phyloP scores from a whole-genome alignment of 2,113 vertebrate genomes.

The Rafetus swinhoei region DNA sequence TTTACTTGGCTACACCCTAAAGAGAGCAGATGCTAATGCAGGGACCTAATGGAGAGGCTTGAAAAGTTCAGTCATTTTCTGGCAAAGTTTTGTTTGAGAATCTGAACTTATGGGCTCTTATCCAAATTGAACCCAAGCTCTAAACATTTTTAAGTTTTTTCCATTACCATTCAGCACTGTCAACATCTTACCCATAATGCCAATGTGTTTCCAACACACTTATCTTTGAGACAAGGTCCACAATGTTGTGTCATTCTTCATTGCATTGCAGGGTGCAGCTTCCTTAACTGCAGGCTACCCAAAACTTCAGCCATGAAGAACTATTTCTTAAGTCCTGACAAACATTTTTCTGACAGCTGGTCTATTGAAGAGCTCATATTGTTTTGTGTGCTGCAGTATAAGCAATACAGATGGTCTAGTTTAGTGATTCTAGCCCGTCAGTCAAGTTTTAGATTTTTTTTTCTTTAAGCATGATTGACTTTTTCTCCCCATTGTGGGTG shows the following conservation, averaged over 20 bases:
- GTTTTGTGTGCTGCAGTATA: constrained; percentile 55
- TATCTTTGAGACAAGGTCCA: background rate
- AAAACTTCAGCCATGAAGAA: constrained; percentile 19
- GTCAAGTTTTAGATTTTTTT: constrained; percentile 56
- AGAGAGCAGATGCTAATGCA: fast-evolving
- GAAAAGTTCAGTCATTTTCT: background rate
- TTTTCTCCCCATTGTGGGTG: constrained; percentile 5
- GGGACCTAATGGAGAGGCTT: background rate
- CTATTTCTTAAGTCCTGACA: constrained; percentile 29
- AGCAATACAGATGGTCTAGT: constrained; percentile 61
- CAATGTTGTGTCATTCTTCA: background rate
- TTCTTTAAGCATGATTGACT: constrained; percentile 43
- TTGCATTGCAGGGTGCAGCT: background rate
- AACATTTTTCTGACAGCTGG: constrained; percentile 59
- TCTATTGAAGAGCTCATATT: constrained; percentile 53
- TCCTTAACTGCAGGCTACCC: background rate
- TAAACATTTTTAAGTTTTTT: background rate
- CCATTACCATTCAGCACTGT: background rate
- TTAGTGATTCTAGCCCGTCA: constrained; percentile 56
- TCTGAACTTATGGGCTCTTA: background rate
- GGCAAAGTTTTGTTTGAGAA: background rate
- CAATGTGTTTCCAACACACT: background rate
- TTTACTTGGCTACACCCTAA: background rate
- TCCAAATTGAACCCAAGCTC: background rate
- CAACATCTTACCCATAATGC: background rate